A percentile compares a stretch with the other conserved stretches of the same genome.
Evolutionary conservation across 2,113 vertebrate species (phyloP).

Genomic region (Sclerurus mexicanus): DNA sequence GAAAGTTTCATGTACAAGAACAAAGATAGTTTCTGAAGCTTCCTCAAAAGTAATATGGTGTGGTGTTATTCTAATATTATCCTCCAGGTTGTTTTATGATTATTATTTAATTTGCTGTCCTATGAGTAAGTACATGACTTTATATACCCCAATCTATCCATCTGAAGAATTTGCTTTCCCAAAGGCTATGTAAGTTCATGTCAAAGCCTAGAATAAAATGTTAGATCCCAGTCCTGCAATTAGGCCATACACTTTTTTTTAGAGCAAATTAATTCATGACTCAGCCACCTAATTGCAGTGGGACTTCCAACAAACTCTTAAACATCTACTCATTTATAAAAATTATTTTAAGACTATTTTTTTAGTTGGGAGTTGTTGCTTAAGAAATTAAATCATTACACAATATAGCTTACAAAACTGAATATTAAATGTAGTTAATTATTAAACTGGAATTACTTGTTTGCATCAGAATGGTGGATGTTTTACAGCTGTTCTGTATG

Average conservation of each 20-base stretch:
- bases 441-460: not conserved
- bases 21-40: not conserved
- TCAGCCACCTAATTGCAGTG: conserved; percentile 40
- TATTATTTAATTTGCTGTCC: conserved; percentile 35
- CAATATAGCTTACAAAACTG: conserved; percentile 11
- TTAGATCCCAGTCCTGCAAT: conserved; percentile 25
- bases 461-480: not conserved
- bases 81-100: not conserved
- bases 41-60: not conserved
- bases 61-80: conserved; percentile 6
- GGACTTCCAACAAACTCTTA: conserved; percentile 29
- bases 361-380: not conserved
- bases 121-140: conserved; percentile 35
- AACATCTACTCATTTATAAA: conserved; percentile 16
- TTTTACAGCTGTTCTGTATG: not conserved
- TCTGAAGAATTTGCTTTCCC: conserved; percentile 19
- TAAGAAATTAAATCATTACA: conserved; percentile 32
- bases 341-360: not conserved
- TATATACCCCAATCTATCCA: not conserved
- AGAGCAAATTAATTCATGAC: conserved; percentile 38
- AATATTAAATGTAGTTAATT: conserved; percentile 39
- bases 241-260: not conserved
- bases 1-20: not conserved
- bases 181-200: not conserved
- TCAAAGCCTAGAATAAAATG: conserved; percentile 26